Evolutionary conservation across 2,888 invertebrate species (phyloP).

Genomic region (Aelia acuminata): DNA sequence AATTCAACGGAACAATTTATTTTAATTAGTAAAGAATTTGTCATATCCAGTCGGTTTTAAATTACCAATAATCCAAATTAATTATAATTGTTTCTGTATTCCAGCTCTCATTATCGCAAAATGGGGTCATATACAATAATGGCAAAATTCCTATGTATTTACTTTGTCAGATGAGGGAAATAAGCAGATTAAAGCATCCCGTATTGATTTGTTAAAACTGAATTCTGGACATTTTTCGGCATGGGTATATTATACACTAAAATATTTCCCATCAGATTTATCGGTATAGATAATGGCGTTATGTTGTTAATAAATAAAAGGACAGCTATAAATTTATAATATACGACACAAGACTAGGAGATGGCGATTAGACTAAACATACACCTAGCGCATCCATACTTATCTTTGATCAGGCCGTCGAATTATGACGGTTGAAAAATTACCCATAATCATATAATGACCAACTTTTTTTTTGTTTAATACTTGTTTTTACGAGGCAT

Average conservation of each 20-base stretch:
- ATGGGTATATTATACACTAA: background rate
- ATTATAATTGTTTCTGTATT: too few species aligned
- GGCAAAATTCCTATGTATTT: too few species aligned
- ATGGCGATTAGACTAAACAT: background rate
- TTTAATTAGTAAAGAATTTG: too few species aligned
- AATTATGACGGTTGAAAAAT: slow-evolving; percentile 30
- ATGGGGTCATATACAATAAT: too few species aligned
- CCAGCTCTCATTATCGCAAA: too few species aligned
- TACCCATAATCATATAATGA: slow-evolving; percentile 35
- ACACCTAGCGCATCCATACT: background rate
- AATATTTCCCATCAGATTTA: background rate
- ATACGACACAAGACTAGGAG: background rate
- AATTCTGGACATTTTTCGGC: background rate
- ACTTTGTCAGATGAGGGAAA: too few species aligned
- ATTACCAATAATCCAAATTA: too few species aligned
- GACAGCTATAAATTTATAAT: background rate
- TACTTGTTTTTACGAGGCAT: slow-evolving; percentile 37
- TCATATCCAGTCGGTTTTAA: too few species aligned
- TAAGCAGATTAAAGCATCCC: too few species aligned
- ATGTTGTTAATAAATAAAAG: background rate
- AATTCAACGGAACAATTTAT: too few species aligned
- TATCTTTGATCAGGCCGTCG: background rate
- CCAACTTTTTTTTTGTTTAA: slow-evolving; percentile 11
- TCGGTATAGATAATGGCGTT: background rate
- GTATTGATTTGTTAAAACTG: too few species aligned